These are phyloP conservation scores for Pimpla rufipes DNA, from an alignment of 2,888 invertebrate species.

Conservation along the genomic window DNA sequence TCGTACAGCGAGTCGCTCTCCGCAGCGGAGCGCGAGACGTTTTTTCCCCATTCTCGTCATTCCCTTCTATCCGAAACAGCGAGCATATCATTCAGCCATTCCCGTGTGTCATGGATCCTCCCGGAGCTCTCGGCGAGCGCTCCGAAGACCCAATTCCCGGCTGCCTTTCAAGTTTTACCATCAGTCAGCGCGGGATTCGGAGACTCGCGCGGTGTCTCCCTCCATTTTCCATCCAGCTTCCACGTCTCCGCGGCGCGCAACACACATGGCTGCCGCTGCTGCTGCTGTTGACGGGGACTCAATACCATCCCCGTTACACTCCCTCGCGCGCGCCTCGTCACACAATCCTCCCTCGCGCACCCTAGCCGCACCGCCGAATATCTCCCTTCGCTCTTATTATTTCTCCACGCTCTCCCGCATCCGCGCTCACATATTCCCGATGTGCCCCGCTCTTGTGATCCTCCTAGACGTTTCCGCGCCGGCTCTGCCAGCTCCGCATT, in stretches of 20 bases:
- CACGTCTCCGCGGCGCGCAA: constrained; percentile 34
- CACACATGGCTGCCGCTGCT: constrained; percentile 60
- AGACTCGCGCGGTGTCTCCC: constrained; percentile 53
- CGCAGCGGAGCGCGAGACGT: constrained; percentile 62
- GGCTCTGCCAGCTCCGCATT: constrained; percentile 13
- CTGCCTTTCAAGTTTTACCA: constrained; percentile 77
- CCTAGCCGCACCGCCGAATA: constrained; percentile 33
- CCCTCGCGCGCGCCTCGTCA: constrained; percentile 58
- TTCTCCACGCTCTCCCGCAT: constrained; percentile 38
- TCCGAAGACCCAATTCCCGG: constrained; percentile 76
- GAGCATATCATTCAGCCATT: constrained; percentile 60
- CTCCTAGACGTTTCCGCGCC: constrained; percentile 26
- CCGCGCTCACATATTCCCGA: constrained; percentile 41
- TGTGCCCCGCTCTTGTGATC: not conserved
- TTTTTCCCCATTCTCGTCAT: constrained; percentile 55
- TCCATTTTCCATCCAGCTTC: constrained; percentile 53
- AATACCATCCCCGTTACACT: constrained; percentile 66
- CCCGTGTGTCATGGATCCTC: constrained; percentile 60
- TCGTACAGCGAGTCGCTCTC: constrained; percentile 74
- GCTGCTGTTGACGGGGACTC: constrained; percentile 73
- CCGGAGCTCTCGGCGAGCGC: constrained; percentile 54
- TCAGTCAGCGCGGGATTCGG: constrained; percentile 76
- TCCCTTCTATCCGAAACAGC: constrained; percentile 60
- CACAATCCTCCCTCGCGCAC: constrained; percentile 70
- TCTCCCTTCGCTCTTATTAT: constrained; percentile 54